These are phyloP conservation scores for Ostrea edulis DNA, from an alignment of 1,140 invertebrate genomes.

Conservation along the genomic window DNA sequence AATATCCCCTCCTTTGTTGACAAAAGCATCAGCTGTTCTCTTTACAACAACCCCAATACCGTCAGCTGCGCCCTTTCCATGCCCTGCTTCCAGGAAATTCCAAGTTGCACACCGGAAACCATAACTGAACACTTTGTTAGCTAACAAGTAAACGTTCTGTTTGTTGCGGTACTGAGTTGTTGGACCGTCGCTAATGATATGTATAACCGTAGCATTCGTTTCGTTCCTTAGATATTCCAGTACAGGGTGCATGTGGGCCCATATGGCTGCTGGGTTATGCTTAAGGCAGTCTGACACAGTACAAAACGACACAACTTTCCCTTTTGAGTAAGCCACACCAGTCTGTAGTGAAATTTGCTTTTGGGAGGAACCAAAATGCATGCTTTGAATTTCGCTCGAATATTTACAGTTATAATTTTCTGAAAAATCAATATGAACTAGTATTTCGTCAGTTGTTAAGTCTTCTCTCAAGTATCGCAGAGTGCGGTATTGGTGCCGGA, in stretches of 20 bases:
- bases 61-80: slow-evolving; percentile 51
- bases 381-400: slow-evolving; percentile 52
- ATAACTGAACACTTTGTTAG: slow-evolving; percentile 7
- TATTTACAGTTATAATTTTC: slow-evolving; percentile 58
- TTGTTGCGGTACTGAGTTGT: slow-evolving; percentile 63
- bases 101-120: slow-evolving; percentile 51
- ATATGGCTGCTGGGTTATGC: slow-evolving; percentile 48
- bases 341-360: slow-evolving; percentile 57
- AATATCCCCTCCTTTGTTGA: slow-evolving; percentile 10
- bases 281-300: slow-evolving; percentile 43
- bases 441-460: slow-evolving; percentile 9
- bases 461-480: slow-evolving; percentile 23
- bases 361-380: slow-evolving; percentile 61
- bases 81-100: slow-evolving; percentile 60
- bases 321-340: slow-evolving; percentile 40
- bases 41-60: slow-evolving; percentile 27
- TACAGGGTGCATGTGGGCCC: slow-evolving; percentile 58
- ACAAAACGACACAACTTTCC: slow-evolving; percentile 44
- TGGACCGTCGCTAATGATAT: slow-evolving; percentile 61
- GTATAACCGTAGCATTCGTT: slow-evolving; percentile 43
- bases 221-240: slow-evolving; percentile 34
- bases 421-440: slow-evolving; percentile 53
- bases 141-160: slow-evolving; percentile 57
- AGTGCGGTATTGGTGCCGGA: neutral
- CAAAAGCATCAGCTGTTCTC: slow-evolving; percentile 21